Evolutionary conservation across 2,797 vertebrate genomes (phyloP).

Genomic region (Coluber constrictor): DNA sequence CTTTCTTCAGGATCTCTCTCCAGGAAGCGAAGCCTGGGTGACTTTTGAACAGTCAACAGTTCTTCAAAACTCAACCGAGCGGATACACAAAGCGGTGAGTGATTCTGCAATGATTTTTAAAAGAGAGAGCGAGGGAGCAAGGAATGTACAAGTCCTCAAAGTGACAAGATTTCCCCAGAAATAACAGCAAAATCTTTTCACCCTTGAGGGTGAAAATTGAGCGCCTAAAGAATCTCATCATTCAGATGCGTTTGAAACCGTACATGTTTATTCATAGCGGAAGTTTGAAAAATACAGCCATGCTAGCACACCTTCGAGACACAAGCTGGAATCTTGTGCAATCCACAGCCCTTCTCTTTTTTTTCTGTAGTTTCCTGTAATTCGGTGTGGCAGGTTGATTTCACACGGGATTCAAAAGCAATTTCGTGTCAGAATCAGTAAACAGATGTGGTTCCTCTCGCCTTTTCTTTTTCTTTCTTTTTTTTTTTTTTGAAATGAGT

Average conservation of each 20-base stretch:
- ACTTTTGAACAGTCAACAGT: neutral
- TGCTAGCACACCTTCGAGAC: neutral
- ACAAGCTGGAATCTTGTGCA: neutral
- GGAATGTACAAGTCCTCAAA: neutral
- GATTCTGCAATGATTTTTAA: neutral
- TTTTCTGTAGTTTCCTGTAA: neutral
- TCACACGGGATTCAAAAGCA: neutral
- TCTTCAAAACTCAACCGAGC: constrained; percentile 18
- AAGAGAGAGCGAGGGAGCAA: neutral
- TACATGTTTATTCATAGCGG: neutral
- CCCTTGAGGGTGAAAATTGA: neutral
- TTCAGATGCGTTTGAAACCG: neutral
- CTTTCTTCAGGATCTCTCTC: neutral
- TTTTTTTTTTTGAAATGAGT: neutral
- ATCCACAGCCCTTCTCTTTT: neutral
- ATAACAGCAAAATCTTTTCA: neutral
- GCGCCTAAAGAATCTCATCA: neutral
- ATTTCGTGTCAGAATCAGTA: neutral
- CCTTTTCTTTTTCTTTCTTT: neutral
- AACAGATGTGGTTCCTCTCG: no score
- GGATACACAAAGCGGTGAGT: neutral
- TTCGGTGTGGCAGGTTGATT: neutral
- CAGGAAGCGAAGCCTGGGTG: neutral
- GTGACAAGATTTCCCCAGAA: neutral
- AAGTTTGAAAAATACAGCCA: neutral